A percentile compares a stretch with the other conserved stretches of the same genome.
Evolutionary conservation across 2,888 invertebrate species (phyloP).

Genomic region (Polydesmus complanatus): DNA sequence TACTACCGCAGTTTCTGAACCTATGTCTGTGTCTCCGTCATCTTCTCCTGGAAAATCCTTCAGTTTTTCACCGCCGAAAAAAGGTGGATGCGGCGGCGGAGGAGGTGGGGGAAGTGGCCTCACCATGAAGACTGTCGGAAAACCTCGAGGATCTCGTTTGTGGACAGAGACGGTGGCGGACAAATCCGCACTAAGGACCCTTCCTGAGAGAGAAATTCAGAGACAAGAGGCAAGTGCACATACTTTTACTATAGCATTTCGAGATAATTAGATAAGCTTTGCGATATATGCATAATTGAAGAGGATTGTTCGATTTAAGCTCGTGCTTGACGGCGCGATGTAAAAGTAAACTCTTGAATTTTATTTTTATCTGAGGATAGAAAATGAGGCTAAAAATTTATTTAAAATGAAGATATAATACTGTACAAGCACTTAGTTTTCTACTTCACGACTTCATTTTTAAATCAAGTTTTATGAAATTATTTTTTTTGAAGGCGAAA

Average conservation of each 20-base stretch:
- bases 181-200: not conserved
- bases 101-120: not conserved
- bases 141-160: conserved; percentile 12
- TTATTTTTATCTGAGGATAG: not conserved
- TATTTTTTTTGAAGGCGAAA: too few species aligned
- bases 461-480: too few species aligned
- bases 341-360: too few species aligned
- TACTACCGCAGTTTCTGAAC: not conserved
- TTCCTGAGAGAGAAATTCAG: conserved; percentile 15
- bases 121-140: not conserved
- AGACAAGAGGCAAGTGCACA: conserved; percentile 15
- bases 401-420: too few species aligned
- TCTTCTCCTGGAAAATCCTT: conserved; percentile 9
- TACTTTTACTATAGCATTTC: too few species aligned
- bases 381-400: too few species aligned
- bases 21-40: conserved; percentile 6
- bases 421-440: too few species aligned
- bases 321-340: too few species aligned
- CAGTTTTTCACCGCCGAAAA: conserved; percentile 8
- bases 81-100: not conserved
- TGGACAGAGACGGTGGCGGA: conserved; percentile 17
- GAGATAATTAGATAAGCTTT: too few species aligned
- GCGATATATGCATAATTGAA: too few species aligned
- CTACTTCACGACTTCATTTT: too few species aligned
- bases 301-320: too few species aligned